phyloP scores from a whole-genome alignment of 2,113 vertebrate species.

The Epinephelus lanceolatus region DNA sequence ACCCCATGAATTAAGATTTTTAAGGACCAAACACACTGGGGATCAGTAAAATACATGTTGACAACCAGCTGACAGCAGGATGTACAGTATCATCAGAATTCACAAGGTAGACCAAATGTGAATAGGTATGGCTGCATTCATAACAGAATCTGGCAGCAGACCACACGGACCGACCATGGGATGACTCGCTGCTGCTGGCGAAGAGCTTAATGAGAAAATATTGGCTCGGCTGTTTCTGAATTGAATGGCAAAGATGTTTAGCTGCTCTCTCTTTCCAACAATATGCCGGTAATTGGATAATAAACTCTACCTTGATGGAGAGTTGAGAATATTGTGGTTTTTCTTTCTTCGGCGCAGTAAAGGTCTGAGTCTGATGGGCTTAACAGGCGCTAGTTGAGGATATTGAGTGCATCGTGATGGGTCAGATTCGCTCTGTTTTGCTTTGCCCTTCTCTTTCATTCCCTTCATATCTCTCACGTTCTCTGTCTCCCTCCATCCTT shows the following conservation, averaged over 20 bases:
- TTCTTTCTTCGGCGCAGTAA: constrained; percentile 39
- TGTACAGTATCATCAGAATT: background rate
- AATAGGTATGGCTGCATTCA: background rate
- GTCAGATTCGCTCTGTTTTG: constrained; percentile 43
- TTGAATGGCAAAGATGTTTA: constrained; percentile 53
- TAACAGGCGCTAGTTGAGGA: constrained; percentile 54
- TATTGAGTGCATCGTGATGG: constrained; percentile 58
- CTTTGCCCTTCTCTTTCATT: constrained; percentile 30
- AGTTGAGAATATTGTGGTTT: constrained; percentile 48
- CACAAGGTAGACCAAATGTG: background rate
- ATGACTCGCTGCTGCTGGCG: constrained; percentile 12
- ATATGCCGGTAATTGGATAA: constrained; percentile 63
- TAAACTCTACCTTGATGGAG: constrained; percentile 66
- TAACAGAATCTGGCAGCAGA: constrained; percentile 37
- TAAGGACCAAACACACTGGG: background rate
- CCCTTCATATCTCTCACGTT: constrained; percentile 23
- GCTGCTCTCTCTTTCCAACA: constrained; percentile 25
- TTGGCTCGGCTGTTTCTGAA: constrained; percentile 55
- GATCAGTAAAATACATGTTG: constrained; percentile 1
- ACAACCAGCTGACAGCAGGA: constrained; percentile 4
- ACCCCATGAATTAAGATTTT: background rate
- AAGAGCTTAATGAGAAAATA: constrained; percentile 63
- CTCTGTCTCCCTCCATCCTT: constrained; percentile 7
- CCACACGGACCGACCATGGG: background rate
- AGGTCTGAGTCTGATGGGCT: constrained; percentile 55